Conservation (phyloP, 1,140 invertebrate genomes). For the Meloidogyne hapla region DNA sequence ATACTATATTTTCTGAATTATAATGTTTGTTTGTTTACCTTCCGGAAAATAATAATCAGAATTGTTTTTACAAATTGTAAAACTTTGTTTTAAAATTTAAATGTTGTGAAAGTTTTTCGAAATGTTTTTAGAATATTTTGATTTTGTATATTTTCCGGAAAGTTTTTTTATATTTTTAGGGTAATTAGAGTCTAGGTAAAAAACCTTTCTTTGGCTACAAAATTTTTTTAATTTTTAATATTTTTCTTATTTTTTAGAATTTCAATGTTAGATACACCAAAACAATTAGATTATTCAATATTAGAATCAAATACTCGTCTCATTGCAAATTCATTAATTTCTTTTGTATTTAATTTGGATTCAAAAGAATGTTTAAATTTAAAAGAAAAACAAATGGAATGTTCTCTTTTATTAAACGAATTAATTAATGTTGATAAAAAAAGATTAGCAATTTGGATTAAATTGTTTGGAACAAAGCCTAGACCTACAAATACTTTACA, state of each 20-base stretch:
- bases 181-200: too few relatives aligned
- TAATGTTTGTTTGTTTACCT: too few relatives aligned
- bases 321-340: conserved; percentile 41
- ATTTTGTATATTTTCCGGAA: not conserved
- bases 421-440: conserved; percentile 25
- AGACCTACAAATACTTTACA: conserved; percentile 36
- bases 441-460: conserved; percentile 26
- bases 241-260: conserved; percentile 36
- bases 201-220: too few relatives aligned
- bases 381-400: conserved; percentile 24
- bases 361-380: conserved; percentile 18
- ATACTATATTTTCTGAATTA: too few relatives aligned
- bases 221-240: not conserved
- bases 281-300: conserved; percentile 14
- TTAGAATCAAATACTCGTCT: conserved; percentile 37
- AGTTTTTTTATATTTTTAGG: not conserved
- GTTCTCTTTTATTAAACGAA: conserved; percentile 31
- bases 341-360: conserved; percentile 45
- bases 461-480: conserved; percentile 44
- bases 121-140: not conserved
- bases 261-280: conserved; percentile 36
- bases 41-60: too few relatives aligned
- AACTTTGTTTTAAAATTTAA: too few relatives aligned
- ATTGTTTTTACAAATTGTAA: too few relatives aligned
- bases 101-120: too few relatives aligned